Evolutionary conservation across 2,888 invertebrate genomes (phyloP).

Genomic region (Exephanes ischioxanthus): DNA sequence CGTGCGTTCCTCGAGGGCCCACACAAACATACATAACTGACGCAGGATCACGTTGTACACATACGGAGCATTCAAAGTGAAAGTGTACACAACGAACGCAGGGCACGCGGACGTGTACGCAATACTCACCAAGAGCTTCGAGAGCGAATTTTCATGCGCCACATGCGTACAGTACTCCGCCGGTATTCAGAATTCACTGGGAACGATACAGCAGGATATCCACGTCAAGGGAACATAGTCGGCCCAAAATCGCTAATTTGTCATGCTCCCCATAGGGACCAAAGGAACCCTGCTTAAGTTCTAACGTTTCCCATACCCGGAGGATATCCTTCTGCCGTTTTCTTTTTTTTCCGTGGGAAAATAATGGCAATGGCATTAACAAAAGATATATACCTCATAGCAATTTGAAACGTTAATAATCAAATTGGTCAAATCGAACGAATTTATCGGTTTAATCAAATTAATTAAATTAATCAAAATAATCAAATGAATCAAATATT

Average conservation of each 20-base stretch:
- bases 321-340: neutral
- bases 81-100: slow-evolving; percentile 16
- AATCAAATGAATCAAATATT: too few relatives aligned
- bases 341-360: neutral
- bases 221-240: neutral
- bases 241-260: slow-evolving; percentile 12
- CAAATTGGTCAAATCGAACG: too few relatives aligned
- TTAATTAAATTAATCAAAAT: too few relatives aligned
- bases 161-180: neutral
- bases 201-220: neutral
- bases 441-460: too few relatives aligned
- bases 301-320: neutral
- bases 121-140: slow-evolving; percentile 24
- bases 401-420: too few relatives aligned
- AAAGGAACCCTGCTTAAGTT: neutral
- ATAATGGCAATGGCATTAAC: neutral
- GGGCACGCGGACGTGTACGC: slow-evolving; percentile 21
- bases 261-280: neutral
- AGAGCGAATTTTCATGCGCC: slow-evolving; percentile 15
- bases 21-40: slow-evolving; percentile 5
- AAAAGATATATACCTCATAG: neutral
- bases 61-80: slow-evolving; percentile 37
- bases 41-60: slow-evolving; percentile 12
- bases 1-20: slow-evolving; percentile 8
- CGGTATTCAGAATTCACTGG: slow-evolving; percentile 33